Base-by-base conservation (phyloP, 2,888 invertebrate genomes). In the Zonitis immaculata region DNA sequence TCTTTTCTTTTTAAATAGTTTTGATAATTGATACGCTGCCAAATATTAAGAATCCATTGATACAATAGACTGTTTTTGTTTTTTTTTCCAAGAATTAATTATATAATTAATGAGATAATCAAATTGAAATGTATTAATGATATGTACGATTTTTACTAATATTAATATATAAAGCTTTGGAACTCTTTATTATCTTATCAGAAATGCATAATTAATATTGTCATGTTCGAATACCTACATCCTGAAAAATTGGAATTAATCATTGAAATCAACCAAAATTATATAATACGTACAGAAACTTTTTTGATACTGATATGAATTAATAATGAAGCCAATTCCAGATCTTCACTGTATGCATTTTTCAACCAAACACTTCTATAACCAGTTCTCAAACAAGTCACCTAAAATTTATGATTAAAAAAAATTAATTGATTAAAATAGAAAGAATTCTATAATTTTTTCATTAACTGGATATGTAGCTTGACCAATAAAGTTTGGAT, bases 401-500 rank as follows among this genome's bases (percentile, higher is more conserved):
- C 74, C 83, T 84, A 61, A 55, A 77, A 75, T 22, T 25, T 9
- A 16, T 26, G 26, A 32, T 20, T 28, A 44, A 45, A 51, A 43
- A 22, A 32, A 12, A 12, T n/a, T n/a, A n/a, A n/a, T n/a, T 28
- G 22, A 16, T 44, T 26, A n/a, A 28, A 18, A 44, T 25, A 43
- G 11, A 3, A 11, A 16, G 27, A 22, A 42, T 42, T 27, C 20
- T 48, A 39, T 14, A 7, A n/a, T n/a, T n/a, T n/a, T n/a, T n/a
- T n/a, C n/a, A n/a, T 78, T 76, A 64, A 95, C 81, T 0, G 97
- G 95, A 78, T 87, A 95, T 9, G 93, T 92, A 35, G 94, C 93
- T 78, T 99, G 98, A 0, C 97, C 97, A 56, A 97, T 89, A 74
- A 97, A 95, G 78, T 95, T 95, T 9, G 88, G 90, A 68, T 97